Percentiles rank a stretch among this genome's conserved stretches.
Evolutionary conservation across 2,888 invertebrate genomes (phyloP).

Genomic region (Altica lythri): DNA sequence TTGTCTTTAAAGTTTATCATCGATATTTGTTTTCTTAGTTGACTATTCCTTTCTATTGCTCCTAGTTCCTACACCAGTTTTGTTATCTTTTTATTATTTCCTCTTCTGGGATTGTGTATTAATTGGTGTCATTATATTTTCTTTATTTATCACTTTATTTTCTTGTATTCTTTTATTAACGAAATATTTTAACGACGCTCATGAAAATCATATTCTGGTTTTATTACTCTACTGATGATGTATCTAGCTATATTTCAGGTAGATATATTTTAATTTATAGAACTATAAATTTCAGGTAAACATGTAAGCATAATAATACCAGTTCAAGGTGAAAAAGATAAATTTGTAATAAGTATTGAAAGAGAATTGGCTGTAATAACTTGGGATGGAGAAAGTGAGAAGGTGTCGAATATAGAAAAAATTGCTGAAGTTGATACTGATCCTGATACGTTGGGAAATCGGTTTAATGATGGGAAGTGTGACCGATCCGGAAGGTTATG

Average conservation of each 20-base stretch:
- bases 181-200: not conserved
- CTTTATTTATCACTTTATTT: not conserved
- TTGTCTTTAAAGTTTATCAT: too few relatives aligned
- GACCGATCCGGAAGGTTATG: conserved; percentile 75
- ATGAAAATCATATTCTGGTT: too few relatives aligned
- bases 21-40: too few relatives aligned
- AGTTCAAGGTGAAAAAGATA: conserved; percentile 63
- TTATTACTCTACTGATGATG: too few relatives aligned
- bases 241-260: too few relatives aligned
- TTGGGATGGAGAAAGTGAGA: conserved; percentile 68
- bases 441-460: conserved; percentile 58
- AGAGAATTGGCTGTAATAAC: conserved; percentile 64
- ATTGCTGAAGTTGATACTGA: conserved; percentile 65
- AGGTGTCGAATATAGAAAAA: conserved; percentile 58
- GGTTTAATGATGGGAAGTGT: conserved; percentile 81
- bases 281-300: not conserved
- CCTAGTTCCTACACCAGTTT: too few relatives aligned
- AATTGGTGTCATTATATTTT: too few relatives aligned
- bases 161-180: not conserved
- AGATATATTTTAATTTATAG: too few relatives aligned
- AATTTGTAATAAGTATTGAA: conserved; percentile 68
- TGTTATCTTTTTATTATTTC: too few relatives aligned
- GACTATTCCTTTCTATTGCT: too few relatives aligned
- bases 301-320: conserved; percentile 22
- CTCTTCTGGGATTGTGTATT: too few relatives aligned